Percentiles rank a stretch among this genome's conserved stretches.
phyloP scores from a whole-genome alignment of 2,888 invertebrate genomes.

The Chymomyza amoena region DNA sequence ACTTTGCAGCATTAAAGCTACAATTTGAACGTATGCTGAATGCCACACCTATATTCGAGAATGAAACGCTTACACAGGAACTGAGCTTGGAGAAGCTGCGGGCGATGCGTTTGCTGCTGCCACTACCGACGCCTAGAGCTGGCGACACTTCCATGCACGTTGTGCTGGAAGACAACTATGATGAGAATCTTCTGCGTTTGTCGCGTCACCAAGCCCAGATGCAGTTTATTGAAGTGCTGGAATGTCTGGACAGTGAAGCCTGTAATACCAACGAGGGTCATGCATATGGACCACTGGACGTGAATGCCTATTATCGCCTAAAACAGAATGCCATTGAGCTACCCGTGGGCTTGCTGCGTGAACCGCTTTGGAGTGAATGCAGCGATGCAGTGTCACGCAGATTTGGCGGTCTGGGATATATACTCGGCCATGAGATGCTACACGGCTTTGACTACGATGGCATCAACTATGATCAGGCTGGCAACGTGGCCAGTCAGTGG shows the following conservation, averaged over 20 bases:
- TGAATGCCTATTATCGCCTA: constrained; percentile 74
- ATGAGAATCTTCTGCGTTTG: constrained; percentile 59
- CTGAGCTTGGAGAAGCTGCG: constrained; percentile 63
- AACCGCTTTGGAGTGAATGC: constrained; percentile 48
- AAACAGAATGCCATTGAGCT: constrained; percentile 70
- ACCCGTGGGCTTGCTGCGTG: constrained; percentile 70
- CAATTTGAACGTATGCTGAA: constrained; percentile 67
- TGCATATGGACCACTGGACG: constrained; percentile 60
- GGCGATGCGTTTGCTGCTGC: constrained; percentile 64
- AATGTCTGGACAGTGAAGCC: constrained; percentile 10
- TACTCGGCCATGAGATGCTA: constrained; percentile 73
- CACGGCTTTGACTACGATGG: constrained; percentile 77
- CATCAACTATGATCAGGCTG: constrained; percentile 71
- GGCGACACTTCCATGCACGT: background rate
- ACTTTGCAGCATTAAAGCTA: constrained; percentile 59
- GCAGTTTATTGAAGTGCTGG: constrained; percentile 41
- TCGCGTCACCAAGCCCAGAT: constrained; percentile 35
- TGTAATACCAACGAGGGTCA: constrained; percentile 25
- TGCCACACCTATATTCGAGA: constrained; percentile 57
- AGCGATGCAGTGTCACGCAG: constrained; percentile 33
- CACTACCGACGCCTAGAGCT: constrained; percentile 16
- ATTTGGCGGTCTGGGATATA: constrained; percentile 66
- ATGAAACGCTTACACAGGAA: constrained; percentile 45
- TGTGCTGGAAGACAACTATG: constrained; percentile 42
- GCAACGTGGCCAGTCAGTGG: constrained; percentile 63